Percentiles rank a stretch among this genome's conserved stretches.
Evolutionary conservation across 2,113 vertebrate genomes (phyloP).

Genomic region (Rhinolophus ferrumequinum): DNA sequence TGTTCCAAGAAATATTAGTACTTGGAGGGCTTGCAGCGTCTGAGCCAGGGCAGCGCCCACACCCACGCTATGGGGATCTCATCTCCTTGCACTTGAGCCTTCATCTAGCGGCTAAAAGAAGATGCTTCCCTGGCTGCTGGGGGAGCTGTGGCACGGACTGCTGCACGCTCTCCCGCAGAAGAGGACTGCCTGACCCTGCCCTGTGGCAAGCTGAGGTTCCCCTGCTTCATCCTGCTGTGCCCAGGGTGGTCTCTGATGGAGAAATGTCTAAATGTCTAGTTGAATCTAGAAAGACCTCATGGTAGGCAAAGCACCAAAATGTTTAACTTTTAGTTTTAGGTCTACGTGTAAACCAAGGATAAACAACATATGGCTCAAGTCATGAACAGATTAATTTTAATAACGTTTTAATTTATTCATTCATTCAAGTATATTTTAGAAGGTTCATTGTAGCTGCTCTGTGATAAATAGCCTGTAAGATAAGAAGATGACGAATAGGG

Average conservation of each 20-base stretch:
- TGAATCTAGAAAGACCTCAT: neutral
- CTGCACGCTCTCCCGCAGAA: neutral
- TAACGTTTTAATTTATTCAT: neutral
- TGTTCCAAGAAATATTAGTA: neutral
- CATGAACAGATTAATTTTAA: neutral
- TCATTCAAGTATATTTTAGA: neutral
- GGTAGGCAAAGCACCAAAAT: neutral
- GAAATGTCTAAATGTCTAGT: neutral
- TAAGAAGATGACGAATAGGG: neutral
- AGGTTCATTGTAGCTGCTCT: neutral
- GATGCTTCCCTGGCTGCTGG: neutral
- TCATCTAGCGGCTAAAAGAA: neutral
- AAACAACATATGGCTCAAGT: slow-evolving; percentile 3
- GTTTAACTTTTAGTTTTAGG: neutral
- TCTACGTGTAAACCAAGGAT: neutral
- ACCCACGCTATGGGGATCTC: neutral
- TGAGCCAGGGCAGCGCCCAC: neutral
- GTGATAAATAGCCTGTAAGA: neutral
- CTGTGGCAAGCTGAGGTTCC: neutral
- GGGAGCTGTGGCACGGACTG: neutral
- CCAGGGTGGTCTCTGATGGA: neutral
- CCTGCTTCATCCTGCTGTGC: neutral
- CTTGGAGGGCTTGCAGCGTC: neutral
- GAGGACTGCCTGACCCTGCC: accelerated
- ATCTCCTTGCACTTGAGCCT: neutral